Conservation (phyloP, 2,113 vertebrate genomes). For the Rhea pennata region DNA sequence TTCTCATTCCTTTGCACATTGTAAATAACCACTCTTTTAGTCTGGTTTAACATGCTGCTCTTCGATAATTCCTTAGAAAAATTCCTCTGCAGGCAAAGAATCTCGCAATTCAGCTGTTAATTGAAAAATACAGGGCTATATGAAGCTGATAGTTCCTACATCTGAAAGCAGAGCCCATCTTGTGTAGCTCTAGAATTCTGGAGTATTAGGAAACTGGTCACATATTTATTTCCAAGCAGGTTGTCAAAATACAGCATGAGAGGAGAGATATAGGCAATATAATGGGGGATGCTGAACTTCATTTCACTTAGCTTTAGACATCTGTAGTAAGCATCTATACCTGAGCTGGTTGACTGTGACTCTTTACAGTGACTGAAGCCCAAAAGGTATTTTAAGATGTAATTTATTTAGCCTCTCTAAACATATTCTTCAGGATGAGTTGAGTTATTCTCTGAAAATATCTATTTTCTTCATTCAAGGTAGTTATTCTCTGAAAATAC, state of each 20-base stretch:
- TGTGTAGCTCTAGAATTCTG: background rate
- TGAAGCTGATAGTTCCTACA: background rate
- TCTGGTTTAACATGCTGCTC: constrained; percentile 18
- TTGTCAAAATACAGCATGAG: background rate
- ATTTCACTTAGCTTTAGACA: background rate
- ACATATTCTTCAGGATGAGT: background rate
- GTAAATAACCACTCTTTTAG: constrained; percentile 45
- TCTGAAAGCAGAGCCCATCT: background rate
- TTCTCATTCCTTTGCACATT: constrained; percentile 47
- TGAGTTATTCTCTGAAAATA: background rate
- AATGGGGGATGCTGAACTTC: background rate
- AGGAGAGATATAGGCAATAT: background rate
- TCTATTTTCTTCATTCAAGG: background rate
- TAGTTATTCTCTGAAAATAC: background rate
- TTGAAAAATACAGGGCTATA: background rate
- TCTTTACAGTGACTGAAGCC: background rate
- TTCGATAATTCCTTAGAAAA: background rate
- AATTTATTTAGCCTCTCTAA: background rate
- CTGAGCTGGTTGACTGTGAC: background rate
- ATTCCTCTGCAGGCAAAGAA: constrained; percentile 3
- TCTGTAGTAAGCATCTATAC: background rate
- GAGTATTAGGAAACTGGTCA: background rate
- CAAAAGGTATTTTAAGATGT: background rate
- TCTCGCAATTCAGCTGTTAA: constrained; percentile 29
- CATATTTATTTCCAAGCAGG: background rate